Conservation (phyloP, 2,888 invertebrate genomes). For the Polymixis flavicincta region DNA sequence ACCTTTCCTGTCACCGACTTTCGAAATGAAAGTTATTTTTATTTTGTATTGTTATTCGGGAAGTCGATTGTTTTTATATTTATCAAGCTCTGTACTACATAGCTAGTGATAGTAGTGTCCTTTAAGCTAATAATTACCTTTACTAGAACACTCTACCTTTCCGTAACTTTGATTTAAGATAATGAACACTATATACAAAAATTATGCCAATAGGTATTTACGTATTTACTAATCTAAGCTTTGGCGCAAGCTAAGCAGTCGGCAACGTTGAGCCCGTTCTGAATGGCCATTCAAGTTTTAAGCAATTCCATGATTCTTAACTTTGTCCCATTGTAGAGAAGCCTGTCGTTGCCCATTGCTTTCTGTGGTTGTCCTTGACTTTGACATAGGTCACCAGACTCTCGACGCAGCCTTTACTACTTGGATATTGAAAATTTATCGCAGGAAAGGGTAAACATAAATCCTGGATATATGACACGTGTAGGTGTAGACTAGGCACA, state of each 20-base stretch:
- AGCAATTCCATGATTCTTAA: neutral
- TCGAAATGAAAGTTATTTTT: too few relatives aligned
- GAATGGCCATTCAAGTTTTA: neutral
- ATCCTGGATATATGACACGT: conserved; percentile 44
- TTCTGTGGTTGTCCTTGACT: conserved; percentile 24
- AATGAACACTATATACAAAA: too few relatives aligned
- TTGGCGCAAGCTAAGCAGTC: neutral
- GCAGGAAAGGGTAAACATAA: conserved; percentile 45
- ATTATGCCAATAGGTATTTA: too few relatives aligned
- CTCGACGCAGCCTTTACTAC: conserved; percentile 27
- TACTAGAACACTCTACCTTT: too few relatives aligned
- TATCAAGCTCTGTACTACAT: too few relatives aligned
- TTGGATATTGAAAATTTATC: conserved; percentile 50
- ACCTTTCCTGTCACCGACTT: too few relatives aligned
- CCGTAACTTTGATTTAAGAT: too few relatives aligned
- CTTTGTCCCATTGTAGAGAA: conserved; percentile 14
- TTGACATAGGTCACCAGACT: conserved; percentile 48
- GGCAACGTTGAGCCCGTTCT: neutral
- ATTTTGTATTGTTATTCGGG: too few relatives aligned
- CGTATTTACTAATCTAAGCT: neutral
- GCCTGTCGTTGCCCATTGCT: too few relatives aligned
- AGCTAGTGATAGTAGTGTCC: too few relatives aligned
- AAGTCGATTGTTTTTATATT: too few relatives aligned
- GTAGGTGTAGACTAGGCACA: conserved; percentile 21
- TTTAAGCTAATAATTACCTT: too few relatives aligned